Conservation (phyloP, 2,888 invertebrate genomes). For the Caradrina clavipalpis region DNA sequence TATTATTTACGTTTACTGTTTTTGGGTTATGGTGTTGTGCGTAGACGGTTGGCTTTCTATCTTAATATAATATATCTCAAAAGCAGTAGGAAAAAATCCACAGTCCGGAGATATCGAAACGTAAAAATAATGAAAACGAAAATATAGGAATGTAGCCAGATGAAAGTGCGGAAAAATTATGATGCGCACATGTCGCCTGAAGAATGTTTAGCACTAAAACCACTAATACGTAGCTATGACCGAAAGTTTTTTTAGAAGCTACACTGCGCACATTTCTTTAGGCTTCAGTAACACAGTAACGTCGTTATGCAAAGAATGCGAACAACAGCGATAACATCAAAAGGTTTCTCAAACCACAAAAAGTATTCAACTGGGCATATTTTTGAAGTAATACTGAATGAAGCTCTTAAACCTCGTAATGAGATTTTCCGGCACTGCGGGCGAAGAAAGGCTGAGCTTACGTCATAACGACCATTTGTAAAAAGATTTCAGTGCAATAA, state of each 20-base stretch:
- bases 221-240: constrained; percentile 1
- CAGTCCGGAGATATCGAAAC: not conserved
- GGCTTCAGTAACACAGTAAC: not conserved
- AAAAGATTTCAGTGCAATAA: constrained; percentile 14
- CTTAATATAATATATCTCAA: constrained; percentile 2
- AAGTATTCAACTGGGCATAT: constrained; percentile 15
- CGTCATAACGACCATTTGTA: constrained; percentile 1
- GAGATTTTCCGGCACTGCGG: constrained; percentile 10
- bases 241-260: not conserved
- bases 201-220: constrained; percentile 18
- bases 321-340: constrained; percentile 4
- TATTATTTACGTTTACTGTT: constrained; percentile 9
- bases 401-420: constrained; percentile 21
- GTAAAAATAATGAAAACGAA: constrained; percentile 17
- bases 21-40: not conserved
- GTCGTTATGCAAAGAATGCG: not conserved
- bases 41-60: not conserved
- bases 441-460: constrained; percentile 10
- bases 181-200: constrained; percentile 49
- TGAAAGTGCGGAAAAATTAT: constrained; percentile 38
- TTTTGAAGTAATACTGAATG: constrained; percentile 8
- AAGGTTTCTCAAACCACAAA: constrained; percentile 2
- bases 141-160: constrained; percentile 31
- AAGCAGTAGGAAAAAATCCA: constrained; percentile 8
- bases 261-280: constrained; percentile 7